Evolutionary conservation across 1,140 invertebrate genomes (phyloP).

Genomic region (Heliconius nattereri): DNA sequence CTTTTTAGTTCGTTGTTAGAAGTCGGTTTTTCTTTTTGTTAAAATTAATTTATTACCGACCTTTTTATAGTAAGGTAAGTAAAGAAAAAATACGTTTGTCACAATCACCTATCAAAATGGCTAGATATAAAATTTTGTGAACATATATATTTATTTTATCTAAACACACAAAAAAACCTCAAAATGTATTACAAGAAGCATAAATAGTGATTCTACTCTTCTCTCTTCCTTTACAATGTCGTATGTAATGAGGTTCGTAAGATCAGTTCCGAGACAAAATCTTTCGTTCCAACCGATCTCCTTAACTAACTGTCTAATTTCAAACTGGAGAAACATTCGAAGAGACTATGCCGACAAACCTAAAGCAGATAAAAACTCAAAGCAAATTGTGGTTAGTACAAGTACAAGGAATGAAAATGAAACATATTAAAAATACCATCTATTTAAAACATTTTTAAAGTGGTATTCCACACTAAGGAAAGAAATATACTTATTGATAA

Average conservation of each 20-base stretch:
- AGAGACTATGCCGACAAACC: slow-evolving; percentile 53
- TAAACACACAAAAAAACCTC: slow-evolving; percentile 13
- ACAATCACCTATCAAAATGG: slow-evolving; percentile 48
- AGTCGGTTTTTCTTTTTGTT: no score
- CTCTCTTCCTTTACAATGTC: slow-evolving; percentile 15
- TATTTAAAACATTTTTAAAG: no score
- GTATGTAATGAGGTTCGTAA: slow-evolving; percentile 21
- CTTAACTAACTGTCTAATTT: background rate
- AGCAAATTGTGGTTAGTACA: slow-evolving; percentile 47
- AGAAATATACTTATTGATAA: no score
- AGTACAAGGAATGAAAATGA: background rate
- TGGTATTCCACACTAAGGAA: no score
- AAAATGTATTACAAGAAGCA: slow-evolving; percentile 26
- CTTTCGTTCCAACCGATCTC: background rate
- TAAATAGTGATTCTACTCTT: slow-evolving; percentile 16
- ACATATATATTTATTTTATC: slow-evolving; percentile 1
- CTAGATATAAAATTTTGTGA: slow-evolving; percentile 25
- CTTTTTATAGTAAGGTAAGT: background rate
- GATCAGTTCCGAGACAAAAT: slow-evolving; percentile 17
- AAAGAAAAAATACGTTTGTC: slow-evolving; percentile 35
- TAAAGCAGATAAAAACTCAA: slow-evolving; percentile 51
- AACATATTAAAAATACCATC: no score
- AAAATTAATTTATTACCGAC: no score
- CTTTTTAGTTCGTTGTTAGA: no score
- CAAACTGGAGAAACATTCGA: slow-evolving; percentile 26